Evolutionary conservation across 2,888 invertebrate genomes (phyloP).

Genomic region (Ennomos erosarius): DNA sequence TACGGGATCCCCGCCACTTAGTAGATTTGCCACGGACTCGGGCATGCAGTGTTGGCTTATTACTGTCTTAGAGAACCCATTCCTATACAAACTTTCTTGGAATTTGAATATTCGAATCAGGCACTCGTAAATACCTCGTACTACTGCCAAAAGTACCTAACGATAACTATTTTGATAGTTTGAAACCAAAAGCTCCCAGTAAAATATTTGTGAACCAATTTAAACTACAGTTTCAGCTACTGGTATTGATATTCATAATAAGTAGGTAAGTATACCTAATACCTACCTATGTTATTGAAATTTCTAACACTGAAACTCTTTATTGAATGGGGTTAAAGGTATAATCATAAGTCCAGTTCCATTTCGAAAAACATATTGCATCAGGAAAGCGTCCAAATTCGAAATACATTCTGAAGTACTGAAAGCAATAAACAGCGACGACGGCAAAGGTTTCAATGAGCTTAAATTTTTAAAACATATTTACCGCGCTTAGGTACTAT

Average conservation of each 20-base stretch:
- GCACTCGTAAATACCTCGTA: slow-evolving; percentile 1
- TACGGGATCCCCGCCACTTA: slow-evolving; percentile 41
- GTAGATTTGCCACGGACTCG: slow-evolving; percentile 41
- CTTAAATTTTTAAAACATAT: slow-evolving; percentile 29
- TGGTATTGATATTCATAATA: too few relatives aligned
- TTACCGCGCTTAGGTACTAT: slow-evolving; percentile 25
- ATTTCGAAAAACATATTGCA: slow-evolving; percentile 4
- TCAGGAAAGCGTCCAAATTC: slow-evolving; percentile 21
- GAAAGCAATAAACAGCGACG: slow-evolving; percentile 23
- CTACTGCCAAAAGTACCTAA: not conserved
- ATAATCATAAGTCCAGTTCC: slow-evolving; percentile 1
- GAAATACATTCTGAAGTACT: slow-evolving; percentile 15
- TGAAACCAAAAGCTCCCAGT: too few relatives aligned
- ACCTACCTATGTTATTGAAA: not conserved
- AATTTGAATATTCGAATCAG: slow-evolving; percentile 19
- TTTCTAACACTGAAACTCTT: slow-evolving; percentile 1
- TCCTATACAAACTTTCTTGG: slow-evolving; percentile 12
- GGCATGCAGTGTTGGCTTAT: slow-evolving; percentile 35
- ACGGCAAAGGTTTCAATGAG: slow-evolving; percentile 24
- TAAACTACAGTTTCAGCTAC: too few relatives aligned
- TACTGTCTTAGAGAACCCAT: slow-evolving; percentile 21
- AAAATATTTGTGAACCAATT: too few relatives aligned
- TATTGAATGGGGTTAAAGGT: not conserved
- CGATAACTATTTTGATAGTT: too few relatives aligned
- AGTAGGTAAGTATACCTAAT: not conserved